A percentile compares a stretch with the other conserved stretches of the same genome.
These are phyloP conservation scores for Capitulum mitella DNA, from an alignment of 2,888 invertebrate genomes.

Conservation along the genomic window DNA sequence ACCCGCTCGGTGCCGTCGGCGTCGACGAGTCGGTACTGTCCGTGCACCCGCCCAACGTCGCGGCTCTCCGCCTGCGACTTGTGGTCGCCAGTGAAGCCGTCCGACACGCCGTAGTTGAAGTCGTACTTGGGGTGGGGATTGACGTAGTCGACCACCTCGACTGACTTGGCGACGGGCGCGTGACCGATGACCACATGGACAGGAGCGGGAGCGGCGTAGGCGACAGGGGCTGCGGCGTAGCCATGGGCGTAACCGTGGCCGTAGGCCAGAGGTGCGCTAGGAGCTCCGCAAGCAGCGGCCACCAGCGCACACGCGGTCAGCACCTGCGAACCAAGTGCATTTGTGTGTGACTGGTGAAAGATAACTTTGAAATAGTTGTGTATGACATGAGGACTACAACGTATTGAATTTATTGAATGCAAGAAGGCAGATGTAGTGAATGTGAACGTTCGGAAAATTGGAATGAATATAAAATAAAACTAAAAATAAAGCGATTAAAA, in stretches of 20 bases:
- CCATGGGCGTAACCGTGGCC: background rate
- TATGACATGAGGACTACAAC: too few species aligned
- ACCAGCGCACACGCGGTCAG: slow-evolving; percentile 16
- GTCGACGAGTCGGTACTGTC: slow-evolving; percentile 26
- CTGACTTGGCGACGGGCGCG: background rate
- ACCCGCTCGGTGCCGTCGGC: slow-evolving; percentile 29
- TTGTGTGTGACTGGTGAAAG: too few species aligned
- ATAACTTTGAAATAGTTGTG: too few species aligned
- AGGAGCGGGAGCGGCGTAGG: slow-evolving; percentile 29
- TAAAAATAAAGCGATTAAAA: too few species aligned
- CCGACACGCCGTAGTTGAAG: slow-evolving; percentile 28
- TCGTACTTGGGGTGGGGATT: slow-evolving; percentile 26
- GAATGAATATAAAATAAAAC: too few species aligned
- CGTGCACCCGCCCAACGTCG: slow-evolving; percentile 25
- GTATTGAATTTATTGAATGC: too few species aligned
- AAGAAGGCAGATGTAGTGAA: too few species aligned
- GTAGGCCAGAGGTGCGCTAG: slow-evolving; percentile 1
- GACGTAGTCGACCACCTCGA: slow-evolving; percentile 29
- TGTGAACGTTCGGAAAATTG: too few species aligned
- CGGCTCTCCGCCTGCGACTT: slow-evolving; percentile 26
- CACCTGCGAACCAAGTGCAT: background rate
- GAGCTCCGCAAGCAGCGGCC: slow-evolving; percentile 23
- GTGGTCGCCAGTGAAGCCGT: slow-evolving; percentile 28
- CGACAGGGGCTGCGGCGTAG: background rate
- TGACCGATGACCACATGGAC: background rate